These are phyloP conservation scores for Scolanthus callimorphus DNA, from an alignment of 92 coral and sea anemone species.

Conservation along the genomic window DNA sequence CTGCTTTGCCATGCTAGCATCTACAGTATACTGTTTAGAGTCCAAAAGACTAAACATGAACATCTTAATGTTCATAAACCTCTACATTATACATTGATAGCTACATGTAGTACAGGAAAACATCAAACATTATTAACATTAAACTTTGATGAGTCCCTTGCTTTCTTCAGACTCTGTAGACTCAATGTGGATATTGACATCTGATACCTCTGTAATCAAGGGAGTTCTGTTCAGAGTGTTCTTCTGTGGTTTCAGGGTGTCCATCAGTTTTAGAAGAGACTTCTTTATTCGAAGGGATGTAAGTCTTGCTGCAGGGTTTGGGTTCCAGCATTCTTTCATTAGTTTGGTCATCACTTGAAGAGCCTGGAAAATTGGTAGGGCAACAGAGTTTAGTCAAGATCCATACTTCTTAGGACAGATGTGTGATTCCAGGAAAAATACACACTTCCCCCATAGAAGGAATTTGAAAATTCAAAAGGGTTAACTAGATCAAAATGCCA, in stretches of 20 bases:
- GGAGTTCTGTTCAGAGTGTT: constrained; percentile 28
- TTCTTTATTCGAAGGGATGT: constrained; percentile 89
- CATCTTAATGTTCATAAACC: too few species aligned
- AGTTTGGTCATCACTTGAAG: constrained; percentile 73
- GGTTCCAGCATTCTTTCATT: constrained; percentile 93
- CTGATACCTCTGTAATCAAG: constrained; percentile 16
- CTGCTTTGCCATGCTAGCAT: too few species aligned
- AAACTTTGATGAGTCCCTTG: constrained; percentile 11
- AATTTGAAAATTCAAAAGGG: too few species aligned
- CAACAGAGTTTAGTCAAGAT: not conserved
- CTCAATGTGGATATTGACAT: constrained; percentile 60
- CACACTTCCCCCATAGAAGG: too few species aligned
- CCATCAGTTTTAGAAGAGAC: constrained; percentile 75
- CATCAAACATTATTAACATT: too few species aligned
- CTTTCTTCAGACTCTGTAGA: constrained; percentile 11
- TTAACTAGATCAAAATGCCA: too few species aligned
- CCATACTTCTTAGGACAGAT: too few species aligned
- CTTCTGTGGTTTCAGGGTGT: constrained; percentile 51
- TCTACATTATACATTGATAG: too few species aligned
- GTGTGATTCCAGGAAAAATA: too few species aligned
- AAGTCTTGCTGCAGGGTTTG: constrained; percentile 81
- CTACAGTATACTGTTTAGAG: too few species aligned
- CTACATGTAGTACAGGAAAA: too few species aligned
- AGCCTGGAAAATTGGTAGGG: constrained; percentile 29
- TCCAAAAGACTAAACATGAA: too few species aligned